These are phyloP conservation scores for Carterocephalus palaemon DNA, from an alignment of 2,888 invertebrate genomes.

Conservation along the genomic window DNA sequence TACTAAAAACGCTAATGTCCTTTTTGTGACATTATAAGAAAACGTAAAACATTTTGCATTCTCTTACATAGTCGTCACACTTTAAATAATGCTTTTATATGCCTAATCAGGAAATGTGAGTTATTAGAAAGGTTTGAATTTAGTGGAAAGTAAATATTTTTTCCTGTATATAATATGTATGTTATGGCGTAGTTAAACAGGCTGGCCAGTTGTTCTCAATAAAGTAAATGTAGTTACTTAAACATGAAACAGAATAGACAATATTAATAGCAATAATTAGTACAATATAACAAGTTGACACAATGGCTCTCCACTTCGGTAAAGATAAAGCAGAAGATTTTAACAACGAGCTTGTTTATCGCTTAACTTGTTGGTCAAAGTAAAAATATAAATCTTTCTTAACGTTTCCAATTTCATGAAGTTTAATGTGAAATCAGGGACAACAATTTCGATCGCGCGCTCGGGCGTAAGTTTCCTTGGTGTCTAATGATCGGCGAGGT, in stretches of 20 bases:
- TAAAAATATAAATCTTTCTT: conserved; percentile 27
- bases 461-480: conserved; percentile 40
- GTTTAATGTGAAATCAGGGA: conserved; percentile 38
- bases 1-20: conserved; percentile 24
- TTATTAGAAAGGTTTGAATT: neutral
- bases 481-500: conserved; percentile 51
- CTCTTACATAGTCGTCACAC: neutral
- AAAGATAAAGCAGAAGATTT: conserved; percentile 5
- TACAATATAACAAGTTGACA: too few relatives aligned
- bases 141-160: neutral
- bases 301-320: too few relatives aligned
- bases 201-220: too few relatives aligned
- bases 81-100: neutral
- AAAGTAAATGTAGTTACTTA: too few relatives aligned
- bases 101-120: neutral
- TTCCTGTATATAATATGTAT: neutral
- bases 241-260: too few relatives aligned
- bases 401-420: conserved; percentile 32
- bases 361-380: conserved; percentile 17
- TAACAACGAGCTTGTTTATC: conserved; percentile 10
- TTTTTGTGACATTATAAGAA: conserved; percentile 13
- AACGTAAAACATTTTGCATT: conserved; percentile 5
- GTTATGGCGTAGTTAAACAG: neutral
- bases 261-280: too few relatives aligned
- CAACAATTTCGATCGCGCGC: conserved; percentile 45